Conservation (phyloP, 2,797 vertebrate species). For the Myotis daubentonii region DNA sequence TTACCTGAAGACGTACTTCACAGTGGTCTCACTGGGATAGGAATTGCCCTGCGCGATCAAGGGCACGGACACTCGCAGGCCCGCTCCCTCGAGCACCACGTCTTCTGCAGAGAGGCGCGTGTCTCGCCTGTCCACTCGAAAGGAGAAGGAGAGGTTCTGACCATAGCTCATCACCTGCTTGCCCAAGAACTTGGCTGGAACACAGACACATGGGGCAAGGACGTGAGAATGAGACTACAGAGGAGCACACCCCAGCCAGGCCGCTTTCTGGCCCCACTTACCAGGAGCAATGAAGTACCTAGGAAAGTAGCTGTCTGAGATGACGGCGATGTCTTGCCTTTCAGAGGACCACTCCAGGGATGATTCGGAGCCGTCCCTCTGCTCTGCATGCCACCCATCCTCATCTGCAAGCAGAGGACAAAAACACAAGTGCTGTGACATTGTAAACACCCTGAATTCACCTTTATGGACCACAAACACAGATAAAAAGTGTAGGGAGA, state of each 20-base stretch:
- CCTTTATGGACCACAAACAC: not conserved
- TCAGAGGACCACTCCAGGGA: slow-evolving; percentile 90
- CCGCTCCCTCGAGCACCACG: slow-evolving; percentile 93
- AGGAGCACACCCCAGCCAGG: not conserved
- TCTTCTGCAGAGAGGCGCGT: slow-evolving; percentile 96
- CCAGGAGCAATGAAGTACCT: slow-evolving; percentile 96
- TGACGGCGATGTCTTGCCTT: slow-evolving; percentile 91
- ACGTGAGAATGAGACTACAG: not conserved
- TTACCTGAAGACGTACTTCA: slow-evolving; percentile 95
- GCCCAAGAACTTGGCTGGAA: slow-evolving; percentile 93
- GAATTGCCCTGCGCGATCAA: slow-evolving; percentile 97
- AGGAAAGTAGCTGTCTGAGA: slow-evolving; percentile 95
- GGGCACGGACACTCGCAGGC: slow-evolving; percentile 92
- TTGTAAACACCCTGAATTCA: not conserved
- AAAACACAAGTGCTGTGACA: not conserved
- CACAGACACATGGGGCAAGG: slow-evolving; percentile 26
- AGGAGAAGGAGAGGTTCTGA: slow-evolving; percentile 95
- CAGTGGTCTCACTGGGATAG: slow-evolving; percentile 91
- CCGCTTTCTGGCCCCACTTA: slow-evolving; percentile 78
- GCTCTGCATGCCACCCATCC: slow-evolving; percentile 93
- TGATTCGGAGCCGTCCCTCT: slow-evolving; percentile 90
- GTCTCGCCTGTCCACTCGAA: slow-evolving; percentile 93
- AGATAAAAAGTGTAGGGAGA: not conserved
- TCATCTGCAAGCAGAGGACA: slow-evolving; percentile 85
- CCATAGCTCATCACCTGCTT: slow-evolving; percentile 95